These are phyloP conservation scores for Mustela erminea DNA, from an alignment of 2,797 vertebrate genomes.

Conservation along the genomic window DNA sequence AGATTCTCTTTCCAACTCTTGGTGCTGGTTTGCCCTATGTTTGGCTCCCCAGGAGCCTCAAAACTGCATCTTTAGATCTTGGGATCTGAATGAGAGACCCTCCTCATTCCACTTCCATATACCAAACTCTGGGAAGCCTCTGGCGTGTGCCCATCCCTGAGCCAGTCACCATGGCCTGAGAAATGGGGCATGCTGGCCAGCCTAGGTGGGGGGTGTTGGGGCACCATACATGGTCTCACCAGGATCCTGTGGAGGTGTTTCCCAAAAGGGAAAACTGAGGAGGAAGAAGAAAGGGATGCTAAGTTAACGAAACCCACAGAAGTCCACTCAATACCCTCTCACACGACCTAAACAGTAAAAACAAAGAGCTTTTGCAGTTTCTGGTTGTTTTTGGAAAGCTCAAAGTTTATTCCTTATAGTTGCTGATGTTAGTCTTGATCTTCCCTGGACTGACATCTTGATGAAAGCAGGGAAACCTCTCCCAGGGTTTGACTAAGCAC, in stretches of 20 bases:
- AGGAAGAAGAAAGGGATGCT: not conserved
- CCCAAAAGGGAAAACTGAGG: not conserved
- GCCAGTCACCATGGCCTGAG: not conserved
- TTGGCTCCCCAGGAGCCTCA: not conserved
- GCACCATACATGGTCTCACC: not conserved
- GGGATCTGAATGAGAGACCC: not conserved
- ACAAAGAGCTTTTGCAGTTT: not conserved
- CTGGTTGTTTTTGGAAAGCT: not conserved
- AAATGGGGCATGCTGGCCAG: not conserved
- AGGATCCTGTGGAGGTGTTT: not conserved
- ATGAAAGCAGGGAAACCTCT: not conserved
- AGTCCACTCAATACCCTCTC: rapidly evolving
- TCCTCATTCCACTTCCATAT: not conserved
- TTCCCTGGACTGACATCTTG: not conserved
- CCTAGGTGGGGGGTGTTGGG: not conserved
- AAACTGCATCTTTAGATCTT: not conserved
- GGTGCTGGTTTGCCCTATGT: not conserved
- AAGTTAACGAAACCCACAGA: not conserved
- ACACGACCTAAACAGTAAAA: not conserved
- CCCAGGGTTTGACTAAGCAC: not conserved
- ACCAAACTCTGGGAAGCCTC: not conserved
- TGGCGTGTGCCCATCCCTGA: not conserved
- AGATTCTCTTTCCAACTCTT: not conserved
- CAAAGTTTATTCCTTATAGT: not conserved
- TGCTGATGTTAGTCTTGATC: not conserved